phyloP scores from a whole-genome alignment of 2,113 vertebrate genomes.

The Petrocephalus zakoni region DNA sequence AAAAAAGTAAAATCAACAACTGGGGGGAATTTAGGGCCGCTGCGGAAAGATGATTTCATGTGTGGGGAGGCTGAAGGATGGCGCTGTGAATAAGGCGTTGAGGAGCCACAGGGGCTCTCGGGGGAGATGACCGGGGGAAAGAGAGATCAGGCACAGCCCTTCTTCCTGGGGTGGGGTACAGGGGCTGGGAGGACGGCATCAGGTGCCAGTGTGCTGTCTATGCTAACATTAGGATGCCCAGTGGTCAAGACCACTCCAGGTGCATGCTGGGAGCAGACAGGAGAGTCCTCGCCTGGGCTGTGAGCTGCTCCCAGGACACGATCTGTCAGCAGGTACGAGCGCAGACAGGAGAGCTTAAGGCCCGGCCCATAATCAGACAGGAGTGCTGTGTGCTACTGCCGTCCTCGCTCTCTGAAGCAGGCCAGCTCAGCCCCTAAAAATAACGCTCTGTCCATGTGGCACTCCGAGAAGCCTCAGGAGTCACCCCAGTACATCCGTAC shows the following conservation, averaged over 20 bases:
- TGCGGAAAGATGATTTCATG: neutral
- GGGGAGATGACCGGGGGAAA: neutral
- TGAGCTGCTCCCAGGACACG: neutral
- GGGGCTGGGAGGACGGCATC: neutral
- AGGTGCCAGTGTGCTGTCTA: neutral
- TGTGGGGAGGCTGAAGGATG: neutral
- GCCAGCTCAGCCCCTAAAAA: slow-evolving; percentile 34
- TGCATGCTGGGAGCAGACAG: neutral
- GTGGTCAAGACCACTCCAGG: neutral
- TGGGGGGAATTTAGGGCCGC: neutral
- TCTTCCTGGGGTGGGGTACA: neutral
- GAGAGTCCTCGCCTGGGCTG: neutral
- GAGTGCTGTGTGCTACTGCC: neutral
- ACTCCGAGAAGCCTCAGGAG: slow-evolving; percentile 15
- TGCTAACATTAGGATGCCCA: neutral
- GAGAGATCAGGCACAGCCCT: neutral
- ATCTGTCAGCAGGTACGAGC: neutral
- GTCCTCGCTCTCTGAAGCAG: slow-evolving; percentile 32
- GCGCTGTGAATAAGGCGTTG: neutral
- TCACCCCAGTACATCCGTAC: slow-evolving; percentile 18
- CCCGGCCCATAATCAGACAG: neutral
- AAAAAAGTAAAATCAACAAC: neutral
- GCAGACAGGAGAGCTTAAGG: neutral
- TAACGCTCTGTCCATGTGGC: slow-evolving; percentile 32
- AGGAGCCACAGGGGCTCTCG: too few relatives aligned